Evolutionary conservation across 2,888 invertebrate species (phyloP).

Genomic region (Unio delphinus): DNA sequence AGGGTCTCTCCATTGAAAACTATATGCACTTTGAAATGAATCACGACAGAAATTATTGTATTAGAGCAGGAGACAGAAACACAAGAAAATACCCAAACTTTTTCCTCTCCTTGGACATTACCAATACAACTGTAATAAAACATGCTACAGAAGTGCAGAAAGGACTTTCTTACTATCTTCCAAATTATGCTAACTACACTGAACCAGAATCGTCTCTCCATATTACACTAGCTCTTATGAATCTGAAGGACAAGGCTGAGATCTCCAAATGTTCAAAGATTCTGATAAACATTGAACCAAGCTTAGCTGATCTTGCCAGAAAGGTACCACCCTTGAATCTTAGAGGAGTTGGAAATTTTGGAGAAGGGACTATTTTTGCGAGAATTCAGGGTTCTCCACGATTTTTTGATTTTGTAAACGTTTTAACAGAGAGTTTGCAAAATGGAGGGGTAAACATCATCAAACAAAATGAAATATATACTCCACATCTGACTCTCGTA

Average conservation of each 20-base stretch:
- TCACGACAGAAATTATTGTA: too few species aligned
- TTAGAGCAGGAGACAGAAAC: conserved; percentile 10
- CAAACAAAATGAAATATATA: conserved; percentile 67
- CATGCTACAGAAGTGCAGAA: conserved; percentile 59
- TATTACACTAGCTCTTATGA: conserved; percentile 69
- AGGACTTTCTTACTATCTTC: conserved; percentile 59
- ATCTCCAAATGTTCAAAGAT: conserved; percentile 45
- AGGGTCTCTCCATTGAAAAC: neutral
- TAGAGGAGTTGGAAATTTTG: conserved; percentile 68
- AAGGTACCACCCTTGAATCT: conserved; percentile 36
- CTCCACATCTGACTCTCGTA: conserved; percentile 69
- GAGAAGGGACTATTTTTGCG: conserved; percentile 68
- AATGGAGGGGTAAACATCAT: conserved; percentile 61
- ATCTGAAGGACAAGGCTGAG: conserved; percentile 61
- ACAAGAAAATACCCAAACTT: conserved; percentile 45
- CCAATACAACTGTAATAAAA: conserved; percentile 49
- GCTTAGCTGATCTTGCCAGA: conserved; percentile 37
- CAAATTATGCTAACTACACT: conserved; percentile 60
- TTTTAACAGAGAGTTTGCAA: conserved; percentile 55
- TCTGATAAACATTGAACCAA: conserved; percentile 37
- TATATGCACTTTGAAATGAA: neutral
- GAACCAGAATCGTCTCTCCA: conserved; percentile 65
- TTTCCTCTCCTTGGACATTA: conserved; percentile 69
- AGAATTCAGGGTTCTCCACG: conserved; percentile 55
- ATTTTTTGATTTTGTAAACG: conserved; percentile 61